A percentile compares a stretch with the other conserved stretches of the same genome.
These are phyloP conservation scores for Drosophila demipolita DNA, from an alignment of 2,888 invertebrate species.

Conservation along the genomic window DNA sequence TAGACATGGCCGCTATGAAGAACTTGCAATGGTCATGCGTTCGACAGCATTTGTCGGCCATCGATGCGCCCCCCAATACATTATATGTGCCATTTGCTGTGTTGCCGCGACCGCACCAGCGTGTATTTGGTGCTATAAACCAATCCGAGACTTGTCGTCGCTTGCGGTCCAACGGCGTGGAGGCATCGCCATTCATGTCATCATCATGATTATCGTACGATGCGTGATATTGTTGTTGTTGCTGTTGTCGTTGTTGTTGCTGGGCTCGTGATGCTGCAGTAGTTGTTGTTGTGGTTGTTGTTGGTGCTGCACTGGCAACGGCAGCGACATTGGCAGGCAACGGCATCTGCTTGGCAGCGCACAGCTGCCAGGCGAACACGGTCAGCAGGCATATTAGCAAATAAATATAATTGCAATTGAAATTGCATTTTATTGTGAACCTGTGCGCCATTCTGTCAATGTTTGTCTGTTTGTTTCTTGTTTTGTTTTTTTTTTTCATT, in stretches of 20 bases:
- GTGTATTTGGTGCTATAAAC: constrained; percentile 94
- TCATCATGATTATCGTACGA: constrained; percentile 69
- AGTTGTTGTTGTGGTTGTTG: constrained; percentile 16
- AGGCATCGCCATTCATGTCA: constrained; percentile 36
- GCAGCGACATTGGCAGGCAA: constrained; percentile 60
- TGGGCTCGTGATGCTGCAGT: constrained; percentile 28
- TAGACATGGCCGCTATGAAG: constrained; percentile 93
- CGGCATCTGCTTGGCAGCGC: constrained; percentile 48
- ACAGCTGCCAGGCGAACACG: constrained; percentile 50
- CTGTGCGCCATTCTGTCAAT: constrained; percentile 35
- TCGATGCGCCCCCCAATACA: constrained; percentile 92
- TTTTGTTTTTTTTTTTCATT: constrained; percentile 28
- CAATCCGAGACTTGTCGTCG: constrained; percentile 86
- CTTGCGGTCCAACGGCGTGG: constrained; percentile 33
- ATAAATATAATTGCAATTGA: constrained; percentile 29
- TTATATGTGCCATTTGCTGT: constrained; percentile 90
- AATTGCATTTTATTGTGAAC: constrained; percentile 17
- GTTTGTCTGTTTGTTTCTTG: background rate
- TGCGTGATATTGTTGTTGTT: constrained; percentile 63
- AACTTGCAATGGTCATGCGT: constrained; percentile 95
- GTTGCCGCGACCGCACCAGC: constrained; percentile 97
- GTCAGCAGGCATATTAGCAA: constrained; percentile 41
- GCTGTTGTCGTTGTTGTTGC: constrained; percentile 19
- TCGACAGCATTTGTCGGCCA: constrained; percentile 94
- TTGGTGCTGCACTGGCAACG: constrained; percentile 44